Percentiles rank a stretch among this genome's conserved stretches.
Conservation (phyloP, 1,140 invertebrate genomes). For the Gonioctena quinquepunctata region DNA sequence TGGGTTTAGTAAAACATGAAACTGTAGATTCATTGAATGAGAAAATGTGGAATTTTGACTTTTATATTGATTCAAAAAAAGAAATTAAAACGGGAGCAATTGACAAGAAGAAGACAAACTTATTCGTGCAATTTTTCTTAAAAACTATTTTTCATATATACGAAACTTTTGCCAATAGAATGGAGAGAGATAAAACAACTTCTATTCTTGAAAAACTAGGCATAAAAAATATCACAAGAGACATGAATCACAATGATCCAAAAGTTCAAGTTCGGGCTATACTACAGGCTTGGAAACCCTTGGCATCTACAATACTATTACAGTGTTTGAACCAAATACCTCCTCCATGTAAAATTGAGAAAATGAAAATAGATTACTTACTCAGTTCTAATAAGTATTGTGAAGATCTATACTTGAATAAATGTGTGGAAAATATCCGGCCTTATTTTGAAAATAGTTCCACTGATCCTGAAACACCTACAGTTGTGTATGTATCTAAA, state of each 20-base stretch:
- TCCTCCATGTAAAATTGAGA: slow-evolving; percentile 75
- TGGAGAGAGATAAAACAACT: slow-evolving; percentile 82
- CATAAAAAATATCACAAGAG: slow-evolving; percentile 76
- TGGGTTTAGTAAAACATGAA: slow-evolving; percentile 65
- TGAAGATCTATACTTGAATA: slow-evolving; percentile 38
- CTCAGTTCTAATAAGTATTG: slow-evolving; percentile 51
- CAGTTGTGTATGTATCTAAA: slow-evolving; percentile 94
- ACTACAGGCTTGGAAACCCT: slow-evolving; percentile 86
- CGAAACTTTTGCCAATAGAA: slow-evolving; percentile 75
- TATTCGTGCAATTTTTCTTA: slow-evolving; percentile 95
- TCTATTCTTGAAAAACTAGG: slow-evolving; percentile 81
- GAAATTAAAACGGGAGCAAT: slow-evolving; percentile 88
- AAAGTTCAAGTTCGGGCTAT: slow-evolving; percentile 80
- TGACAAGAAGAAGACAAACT: slow-evolving; percentile 91
- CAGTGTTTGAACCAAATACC: slow-evolving; percentile 83
- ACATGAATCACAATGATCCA: slow-evolving; percentile 78
- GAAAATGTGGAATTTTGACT: slow-evolving; percentile 94
- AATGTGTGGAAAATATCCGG: slow-evolving; percentile 37
- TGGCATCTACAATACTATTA: slow-evolving; percentile 78
- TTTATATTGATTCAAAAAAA: slow-evolving; percentile 89
- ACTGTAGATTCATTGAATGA: slow-evolving; percentile 65
- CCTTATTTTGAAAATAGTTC: slow-evolving; percentile 69
- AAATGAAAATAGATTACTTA: slow-evolving; percentile 69
- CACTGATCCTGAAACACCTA: slow-evolving; percentile 66
- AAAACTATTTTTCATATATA: slow-evolving; percentile 95